Conservation (phyloP, 2,113 vertebrate genomes). For the Poecile atricapillus region DNA sequence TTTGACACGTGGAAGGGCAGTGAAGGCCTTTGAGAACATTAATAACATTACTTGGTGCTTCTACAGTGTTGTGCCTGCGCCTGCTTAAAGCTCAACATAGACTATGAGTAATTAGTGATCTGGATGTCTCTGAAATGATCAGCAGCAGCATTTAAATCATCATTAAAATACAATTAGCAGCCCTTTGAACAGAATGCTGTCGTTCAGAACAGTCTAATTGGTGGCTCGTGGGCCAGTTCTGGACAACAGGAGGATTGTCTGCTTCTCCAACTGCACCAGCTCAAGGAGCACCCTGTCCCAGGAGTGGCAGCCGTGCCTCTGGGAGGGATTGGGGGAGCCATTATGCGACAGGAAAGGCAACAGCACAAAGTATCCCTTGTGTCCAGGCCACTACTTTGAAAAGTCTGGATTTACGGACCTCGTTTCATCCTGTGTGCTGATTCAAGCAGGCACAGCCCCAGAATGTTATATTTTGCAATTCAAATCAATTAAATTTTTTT, state of each 20-base stretch:
- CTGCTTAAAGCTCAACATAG: not conserved
- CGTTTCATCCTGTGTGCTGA: not conserved
- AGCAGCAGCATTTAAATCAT: not conserved
- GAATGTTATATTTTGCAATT: not conserved
- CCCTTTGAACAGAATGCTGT: not conserved
- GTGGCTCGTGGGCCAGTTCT: not conserved
- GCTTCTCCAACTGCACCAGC: not conserved
- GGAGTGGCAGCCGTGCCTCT: not conserved
- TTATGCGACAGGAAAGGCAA: not conserved
- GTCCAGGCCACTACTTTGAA: not conserved
- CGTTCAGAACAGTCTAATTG: not conserved
- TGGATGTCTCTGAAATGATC: not conserved
- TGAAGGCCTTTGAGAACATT: not conserved
- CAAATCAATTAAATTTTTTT: not conserved
- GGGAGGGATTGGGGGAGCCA: not conserved
- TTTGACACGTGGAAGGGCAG: not conserved
- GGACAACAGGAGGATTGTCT: not conserved
- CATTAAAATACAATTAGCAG: constrained; percentile 5
- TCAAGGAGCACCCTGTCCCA: not conserved
- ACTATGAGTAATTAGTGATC: not conserved
- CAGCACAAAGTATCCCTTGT: constrained; percentile 9
- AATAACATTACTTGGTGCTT: not conserved
- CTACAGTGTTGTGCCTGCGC: not conserved
- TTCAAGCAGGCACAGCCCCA: not conserved
- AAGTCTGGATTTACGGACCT: not conserved